Conservation (phyloP, 2,888 invertebrate genomes). For the Pristionchus exspectatus region DNA sequence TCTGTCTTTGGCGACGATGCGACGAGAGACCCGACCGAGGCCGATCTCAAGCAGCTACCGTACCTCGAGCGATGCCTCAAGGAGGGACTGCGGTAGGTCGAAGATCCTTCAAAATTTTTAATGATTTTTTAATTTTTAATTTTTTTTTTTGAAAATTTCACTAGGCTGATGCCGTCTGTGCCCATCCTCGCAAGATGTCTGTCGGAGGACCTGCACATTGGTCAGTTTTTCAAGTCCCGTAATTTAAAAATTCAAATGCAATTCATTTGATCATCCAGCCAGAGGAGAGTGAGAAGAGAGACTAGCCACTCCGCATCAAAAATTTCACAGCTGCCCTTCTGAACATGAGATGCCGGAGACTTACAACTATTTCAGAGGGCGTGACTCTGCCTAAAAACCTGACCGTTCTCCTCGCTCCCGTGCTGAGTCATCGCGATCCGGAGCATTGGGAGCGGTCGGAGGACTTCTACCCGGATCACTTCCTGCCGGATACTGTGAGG, state of each 20-base stretch:
- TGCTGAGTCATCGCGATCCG: slow-evolving; percentile 76
- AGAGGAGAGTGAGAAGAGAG: too few relatives aligned
- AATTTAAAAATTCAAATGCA: neutral
- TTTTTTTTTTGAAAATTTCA: too few relatives aligned
- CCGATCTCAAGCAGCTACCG: slow-evolving; percentile 61
- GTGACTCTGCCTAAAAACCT: slow-evolving; percentile 68
- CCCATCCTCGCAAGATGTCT: slow-evolving; percentile 41
- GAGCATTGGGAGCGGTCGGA: slow-evolving; percentile 78
- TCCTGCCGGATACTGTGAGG: slow-evolving; percentile 73
- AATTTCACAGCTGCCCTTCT: too few relatives aligned
- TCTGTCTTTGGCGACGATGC: slow-evolving; percentile 2
- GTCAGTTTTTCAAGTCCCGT: neutral
- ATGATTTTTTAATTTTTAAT: too few relatives aligned
- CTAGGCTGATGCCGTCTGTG: slow-evolving; percentile 53
- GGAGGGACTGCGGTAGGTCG: slow-evolving; percentile 51
- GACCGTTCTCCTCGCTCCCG: slow-evolving; percentile 57
- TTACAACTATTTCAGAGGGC: slow-evolving; percentile 7
- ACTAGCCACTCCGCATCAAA: too few relatives aligned
- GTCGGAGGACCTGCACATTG: neutral
- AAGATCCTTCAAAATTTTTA: neutral
- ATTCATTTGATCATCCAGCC: too few relatives aligned
- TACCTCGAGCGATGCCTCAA: slow-evolving; percentile 56
- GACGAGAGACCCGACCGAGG: slow-evolving; percentile 69
- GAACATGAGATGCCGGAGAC: too few relatives aligned
- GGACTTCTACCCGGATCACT: slow-evolving; percentile 73